Evolutionary conservation across 1,140 invertebrate species (phyloP).

Genomic region (Bombus superbus): DNA sequence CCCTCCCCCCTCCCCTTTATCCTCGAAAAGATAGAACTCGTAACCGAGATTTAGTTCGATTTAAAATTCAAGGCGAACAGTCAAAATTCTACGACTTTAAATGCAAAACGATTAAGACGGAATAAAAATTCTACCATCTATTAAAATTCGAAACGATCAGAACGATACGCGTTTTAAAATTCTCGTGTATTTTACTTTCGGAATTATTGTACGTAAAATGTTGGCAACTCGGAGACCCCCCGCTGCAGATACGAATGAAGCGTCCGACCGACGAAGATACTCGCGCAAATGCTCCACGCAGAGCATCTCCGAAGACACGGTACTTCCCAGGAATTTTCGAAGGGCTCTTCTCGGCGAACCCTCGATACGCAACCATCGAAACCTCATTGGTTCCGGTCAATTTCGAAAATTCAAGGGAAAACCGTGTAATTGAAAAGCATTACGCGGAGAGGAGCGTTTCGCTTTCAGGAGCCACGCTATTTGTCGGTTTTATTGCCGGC

Average conservation of each 20-base stretch:
- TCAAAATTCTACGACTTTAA: background rate
- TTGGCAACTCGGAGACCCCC: slow-evolving; percentile 66
- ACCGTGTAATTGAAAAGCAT: slow-evolving; percentile 46
- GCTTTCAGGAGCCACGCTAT: background rate
- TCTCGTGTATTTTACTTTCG: background rate
- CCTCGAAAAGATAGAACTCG: no score
- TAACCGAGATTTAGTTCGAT: no score
- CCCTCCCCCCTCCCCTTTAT: accelerated
- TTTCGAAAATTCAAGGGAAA: slow-evolving; percentile 35
- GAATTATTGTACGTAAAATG: slow-evolving; percentile 50
- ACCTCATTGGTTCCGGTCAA: slow-evolving; percentile 38
- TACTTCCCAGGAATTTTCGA: slow-evolving; percentile 32
- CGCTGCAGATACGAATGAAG: slow-evolving; percentile 55
- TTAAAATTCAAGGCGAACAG: no score
- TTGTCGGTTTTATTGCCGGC: slow-evolving; percentile 26
- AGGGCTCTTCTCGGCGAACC: background rate
- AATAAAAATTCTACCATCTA: background rate
- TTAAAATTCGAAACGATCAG: no score
- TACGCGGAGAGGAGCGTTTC: slow-evolving; percentile 8
- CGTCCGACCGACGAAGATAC: slow-evolving; percentile 41
- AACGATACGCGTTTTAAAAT: background rate
- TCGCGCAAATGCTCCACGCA: slow-evolving; percentile 1
- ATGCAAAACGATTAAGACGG: background rate
- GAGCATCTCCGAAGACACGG: background rate
- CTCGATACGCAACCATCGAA: slow-evolving; percentile 19